These are phyloP conservation scores for Neodiprion fabricii DNA, from an alignment of 1,140 invertebrate species.

Conservation along the genomic window DNA sequence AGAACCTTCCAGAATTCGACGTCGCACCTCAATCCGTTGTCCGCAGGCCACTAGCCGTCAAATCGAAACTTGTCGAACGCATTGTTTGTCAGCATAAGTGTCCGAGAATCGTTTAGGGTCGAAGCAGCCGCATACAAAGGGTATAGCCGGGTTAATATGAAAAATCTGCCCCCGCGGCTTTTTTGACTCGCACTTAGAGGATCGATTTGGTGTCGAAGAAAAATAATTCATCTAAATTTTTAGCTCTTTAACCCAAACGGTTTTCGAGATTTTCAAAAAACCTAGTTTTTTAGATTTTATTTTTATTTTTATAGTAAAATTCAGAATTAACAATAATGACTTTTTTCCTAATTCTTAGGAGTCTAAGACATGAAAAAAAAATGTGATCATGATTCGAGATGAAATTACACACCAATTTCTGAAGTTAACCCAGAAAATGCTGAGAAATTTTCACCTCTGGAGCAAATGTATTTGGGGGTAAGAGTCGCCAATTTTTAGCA, in stretches of 20 bases:
- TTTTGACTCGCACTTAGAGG: no score
- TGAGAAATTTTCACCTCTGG: constrained; percentile 19
- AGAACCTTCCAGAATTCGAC: no score
- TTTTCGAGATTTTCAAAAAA: constrained; percentile 19
- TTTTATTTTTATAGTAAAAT: constrained; percentile 24
- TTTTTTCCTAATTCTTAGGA: constrained; percentile 22
- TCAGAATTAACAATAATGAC: constrained; percentile 8
- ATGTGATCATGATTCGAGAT: constrained; percentile 14
- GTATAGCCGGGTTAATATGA: constrained; percentile 22
- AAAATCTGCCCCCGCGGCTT: constrained; percentile 15
- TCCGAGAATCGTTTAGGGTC: no score
- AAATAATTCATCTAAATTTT: no score
- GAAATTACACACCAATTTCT: not conserved
- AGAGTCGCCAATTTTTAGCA: constrained; percentile 23
- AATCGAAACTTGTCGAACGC: no score
- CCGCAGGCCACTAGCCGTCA: no score
- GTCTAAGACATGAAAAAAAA: constrained; percentile 19
- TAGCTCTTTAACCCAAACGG: not conserved
- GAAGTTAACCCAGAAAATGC: constrained; percentile 28
- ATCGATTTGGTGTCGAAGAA: no score
- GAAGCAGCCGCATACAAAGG: constrained; percentile 1
- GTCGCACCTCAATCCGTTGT: no score
- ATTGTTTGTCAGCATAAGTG: no score
- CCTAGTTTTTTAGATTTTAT: constrained; percentile 19
- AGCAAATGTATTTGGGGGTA: constrained; percentile 28